Conservation (phyloP, 2,888 invertebrate genomes). For the Caenorhabditis sp. region DNA sequence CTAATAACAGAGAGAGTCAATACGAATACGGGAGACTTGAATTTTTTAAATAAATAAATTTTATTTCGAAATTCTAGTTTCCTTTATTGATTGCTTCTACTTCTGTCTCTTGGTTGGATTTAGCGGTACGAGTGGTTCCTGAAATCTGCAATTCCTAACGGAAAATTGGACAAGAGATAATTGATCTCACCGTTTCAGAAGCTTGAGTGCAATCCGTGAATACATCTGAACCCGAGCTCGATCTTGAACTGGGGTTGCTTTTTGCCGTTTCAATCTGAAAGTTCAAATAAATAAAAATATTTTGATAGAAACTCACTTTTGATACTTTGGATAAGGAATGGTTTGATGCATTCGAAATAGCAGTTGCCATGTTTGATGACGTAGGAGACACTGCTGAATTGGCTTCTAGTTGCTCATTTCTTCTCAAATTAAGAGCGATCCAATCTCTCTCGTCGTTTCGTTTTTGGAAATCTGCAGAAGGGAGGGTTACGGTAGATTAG, state of each 20-base stretch:
- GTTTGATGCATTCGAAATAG: background rate
- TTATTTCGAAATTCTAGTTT: constrained; percentile 1
- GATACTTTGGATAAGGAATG: background rate
- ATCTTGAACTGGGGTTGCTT: background rate
- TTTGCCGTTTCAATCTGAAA: constrained; percentile 10
- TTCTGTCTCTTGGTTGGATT: background rate
- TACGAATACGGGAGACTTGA: background rate
- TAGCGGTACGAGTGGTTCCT: constrained; percentile 52
- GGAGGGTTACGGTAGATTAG: constrained; percentile 14
- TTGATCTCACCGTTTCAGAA: constrained; percentile 42
- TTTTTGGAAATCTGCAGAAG: constrained; percentile 43
- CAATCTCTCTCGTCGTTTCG: constrained; percentile 58
- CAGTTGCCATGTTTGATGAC: background rate
- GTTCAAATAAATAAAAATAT: background rate
- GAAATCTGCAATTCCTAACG: constrained; percentile 58
- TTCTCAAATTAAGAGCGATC: constrained; percentile 28
- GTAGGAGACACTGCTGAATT: background rate
- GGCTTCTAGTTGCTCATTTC: constrained; percentile 1
- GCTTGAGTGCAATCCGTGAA: constrained; percentile 27
- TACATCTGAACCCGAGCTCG: background rate
- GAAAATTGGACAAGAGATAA: background rate
- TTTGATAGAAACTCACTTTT: constrained; percentile 3
- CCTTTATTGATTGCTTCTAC: background rate
- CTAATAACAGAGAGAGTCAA: background rate
- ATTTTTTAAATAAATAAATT: background rate